Base-by-base conservation (phyloP, 2,113 vertebrate species). In the Dromas ardeola region DNA sequence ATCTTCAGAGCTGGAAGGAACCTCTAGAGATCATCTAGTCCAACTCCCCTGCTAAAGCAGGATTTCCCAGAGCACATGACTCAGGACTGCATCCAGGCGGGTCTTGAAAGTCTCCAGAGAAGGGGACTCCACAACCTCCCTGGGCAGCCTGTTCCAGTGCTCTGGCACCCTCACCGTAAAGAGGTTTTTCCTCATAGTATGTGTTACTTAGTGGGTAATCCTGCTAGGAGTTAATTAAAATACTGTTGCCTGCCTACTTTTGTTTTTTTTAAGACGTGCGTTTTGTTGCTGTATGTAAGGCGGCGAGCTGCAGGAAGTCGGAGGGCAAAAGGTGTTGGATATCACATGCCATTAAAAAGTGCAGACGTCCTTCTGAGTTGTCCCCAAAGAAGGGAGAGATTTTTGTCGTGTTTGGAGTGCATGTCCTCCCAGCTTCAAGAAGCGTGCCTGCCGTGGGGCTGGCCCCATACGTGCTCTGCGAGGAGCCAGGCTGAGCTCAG, bases 381-480 rank as follows among this genome's bases (percentile, higher is more conserved):
- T 42, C 29, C 53, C 53, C 29, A 19, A 58, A 50, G 40, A 81
- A 47, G 38, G 21, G 42, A 82, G 79, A 61, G 62, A 47, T 18
- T 27, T 27, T 59, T 61, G 43, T 47, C 15, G 66, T 53, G 30
- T 23, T 74, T 21, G n/a, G 56, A 21, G 13, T 42, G 6, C 7
- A 1, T 5, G n/a, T 21, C 52, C 36, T 52, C 25, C 26, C 9
- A 7, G 13, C 42, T 32, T 4, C 5, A n/a, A 30, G 55, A 29
- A 5, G 49, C 29, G 22, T 59, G 19, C 27, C 36, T 10, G 10
- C 23, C 2, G 14, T 5, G 62, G 25, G 29, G 20, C 20, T 77
- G 49, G 20, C 66, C 8, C 1, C 0, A 0, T 10, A 0, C 1
- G 11, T 10, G 10, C 26, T 12, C 30, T 15, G 12, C 15, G 32